Conservation (phyloP, 1,140 invertebrate species). For the Adelges cooleyi region DNA sequence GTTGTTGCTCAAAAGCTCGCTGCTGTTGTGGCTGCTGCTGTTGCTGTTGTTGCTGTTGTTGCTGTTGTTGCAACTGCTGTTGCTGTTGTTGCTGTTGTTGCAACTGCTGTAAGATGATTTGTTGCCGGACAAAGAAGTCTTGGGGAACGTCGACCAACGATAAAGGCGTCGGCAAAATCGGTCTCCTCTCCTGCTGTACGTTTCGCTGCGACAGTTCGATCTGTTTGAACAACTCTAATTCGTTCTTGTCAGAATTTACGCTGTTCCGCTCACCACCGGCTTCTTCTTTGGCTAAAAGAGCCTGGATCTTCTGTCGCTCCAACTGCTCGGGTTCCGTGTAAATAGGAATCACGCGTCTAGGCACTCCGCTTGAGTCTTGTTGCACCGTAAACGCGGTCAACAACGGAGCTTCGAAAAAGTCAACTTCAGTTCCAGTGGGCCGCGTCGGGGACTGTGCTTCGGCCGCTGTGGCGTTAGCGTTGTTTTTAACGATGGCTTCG, state of each 20-base stretch:
- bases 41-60: background rate
- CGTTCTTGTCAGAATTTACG: background rate
- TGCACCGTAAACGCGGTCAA: slow-evolving; percentile 72
- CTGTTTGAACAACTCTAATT: slow-evolving; percentile 1
- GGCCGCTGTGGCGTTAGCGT: background rate
- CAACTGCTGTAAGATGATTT: slow-evolving; percentile 45
- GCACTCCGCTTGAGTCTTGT: slow-evolving; percentile 59
- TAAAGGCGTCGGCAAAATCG: background rate
- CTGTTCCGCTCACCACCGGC: background rate
- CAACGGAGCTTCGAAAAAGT: slow-evolving; percentile 64
- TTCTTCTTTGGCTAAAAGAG: background rate
- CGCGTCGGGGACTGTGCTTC: background rate
- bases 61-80: background rate
- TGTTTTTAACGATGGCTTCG: background rate
- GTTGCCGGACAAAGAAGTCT: slow-evolving; percentile 44
- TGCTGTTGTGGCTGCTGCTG: background rate
- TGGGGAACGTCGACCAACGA: slow-evolving; percentile 50
- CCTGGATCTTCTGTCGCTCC: background rate
- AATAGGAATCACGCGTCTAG: slow-evolving; percentile 62
- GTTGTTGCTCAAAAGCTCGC: background rate
- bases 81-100: slow-evolving; percentile 39
- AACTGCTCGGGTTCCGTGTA: slow-evolving; percentile 30
- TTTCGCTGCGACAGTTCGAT: background rate
- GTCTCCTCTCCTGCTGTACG: too few species aligned
- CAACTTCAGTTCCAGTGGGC: slow-evolving; percentile 45